Percentiles rank a stretch among this genome's conserved stretches.
Conservation (phyloP, 2,888 invertebrate genomes). For the Ypsolopha sequella region DNA sequence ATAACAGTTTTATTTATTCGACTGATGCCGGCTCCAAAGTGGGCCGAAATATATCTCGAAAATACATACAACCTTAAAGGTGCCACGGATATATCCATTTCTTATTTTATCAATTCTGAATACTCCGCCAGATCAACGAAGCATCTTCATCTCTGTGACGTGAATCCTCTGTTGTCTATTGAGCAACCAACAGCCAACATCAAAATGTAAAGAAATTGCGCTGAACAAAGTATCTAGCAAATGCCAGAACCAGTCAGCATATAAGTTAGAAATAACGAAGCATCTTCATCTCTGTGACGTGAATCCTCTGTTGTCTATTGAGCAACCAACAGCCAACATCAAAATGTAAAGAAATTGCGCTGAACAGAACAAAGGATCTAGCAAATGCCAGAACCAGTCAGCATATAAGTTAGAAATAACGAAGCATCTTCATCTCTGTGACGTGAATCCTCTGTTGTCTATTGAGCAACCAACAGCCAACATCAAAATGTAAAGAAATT, state of each 20-base stretch:
- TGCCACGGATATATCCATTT: too few species aligned
- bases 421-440: neutral
- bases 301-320: too few species aligned
- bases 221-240: neutral
- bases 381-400: too few species aligned
- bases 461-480: neutral
- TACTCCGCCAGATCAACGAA: too few species aligned
- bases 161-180: neutral
- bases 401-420: neutral
- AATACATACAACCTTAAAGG: too few species aligned
- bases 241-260: neutral
- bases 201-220: neutral
- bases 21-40: too few species aligned
- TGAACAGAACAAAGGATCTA: neutral
- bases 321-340: too few species aligned
- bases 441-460: neutral
- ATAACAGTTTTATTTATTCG: too few species aligned
- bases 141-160: neutral
- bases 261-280: neutral
- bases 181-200: too few species aligned
- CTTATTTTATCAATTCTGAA: too few species aligned
- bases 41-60: too few species aligned
- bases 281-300: neutral
- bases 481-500: neutral
- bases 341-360: neutral